phyloP scores from a whole-genome alignment of 2,888 invertebrate species.

The Torymus aiolomorphi region DNA sequence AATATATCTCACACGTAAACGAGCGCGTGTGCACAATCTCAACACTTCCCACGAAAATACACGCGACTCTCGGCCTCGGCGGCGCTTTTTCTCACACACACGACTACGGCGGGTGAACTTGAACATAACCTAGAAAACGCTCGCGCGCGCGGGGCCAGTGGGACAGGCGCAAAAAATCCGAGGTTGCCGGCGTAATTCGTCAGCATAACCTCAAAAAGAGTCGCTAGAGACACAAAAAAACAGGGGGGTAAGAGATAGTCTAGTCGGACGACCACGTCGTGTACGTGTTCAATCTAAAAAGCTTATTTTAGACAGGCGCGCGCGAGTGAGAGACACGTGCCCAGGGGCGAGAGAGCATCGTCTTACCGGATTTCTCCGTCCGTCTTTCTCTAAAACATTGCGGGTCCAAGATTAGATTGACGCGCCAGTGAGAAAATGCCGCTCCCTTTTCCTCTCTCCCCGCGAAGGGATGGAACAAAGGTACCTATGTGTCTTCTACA shows the following conservation, averaged over 20 bases:
- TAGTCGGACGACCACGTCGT: too few relatives aligned
- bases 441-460: neutral
- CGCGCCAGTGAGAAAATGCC: slow-evolving; percentile 1
- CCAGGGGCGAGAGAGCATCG: slow-evolving; percentile 30
- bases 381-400: slow-evolving; percentile 7
- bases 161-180: neutral
- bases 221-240: too few relatives aligned
- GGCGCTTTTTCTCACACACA: too few relatives aligned
- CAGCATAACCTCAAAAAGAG: too few relatives aligned
- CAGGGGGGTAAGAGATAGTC: too few relatives aligned
- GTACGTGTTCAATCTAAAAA: slow-evolving; percentile 54
- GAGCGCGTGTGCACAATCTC: too few relatives aligned
- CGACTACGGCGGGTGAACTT: slow-evolving; percentile 10
- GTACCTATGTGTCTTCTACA: too few relatives aligned
- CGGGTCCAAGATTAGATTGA: slow-evolving; percentile 54
- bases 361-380: slow-evolving; percentile 34
- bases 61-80: too few relatives aligned
- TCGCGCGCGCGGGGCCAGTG: neutral
- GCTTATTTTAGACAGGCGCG: slow-evolving; percentile 55
- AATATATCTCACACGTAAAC: neutral
- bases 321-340: slow-evolving; percentile 47
- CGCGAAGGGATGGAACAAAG: too few relatives aligned
- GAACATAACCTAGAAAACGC: slow-evolving; percentile 34
- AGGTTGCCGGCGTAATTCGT: slow-evolving; percentile 14
- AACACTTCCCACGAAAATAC: too few relatives aligned